Base-by-base conservation (phyloP, 2,888 invertebrate species). In the Hydroisotoma schaefferi region DNA sequence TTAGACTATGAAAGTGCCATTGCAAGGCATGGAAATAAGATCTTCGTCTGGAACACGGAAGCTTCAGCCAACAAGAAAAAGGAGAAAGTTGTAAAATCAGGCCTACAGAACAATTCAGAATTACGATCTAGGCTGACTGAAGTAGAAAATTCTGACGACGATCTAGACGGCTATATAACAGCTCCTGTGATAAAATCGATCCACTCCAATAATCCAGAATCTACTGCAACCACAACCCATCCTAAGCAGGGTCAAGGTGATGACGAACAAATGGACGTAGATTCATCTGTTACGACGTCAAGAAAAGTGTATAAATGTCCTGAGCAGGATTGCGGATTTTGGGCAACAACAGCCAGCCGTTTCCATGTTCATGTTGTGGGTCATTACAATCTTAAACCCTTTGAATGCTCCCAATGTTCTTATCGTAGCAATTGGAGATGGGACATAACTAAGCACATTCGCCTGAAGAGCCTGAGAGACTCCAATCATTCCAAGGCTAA, bases 391-490 rank as follows among this genome's bases (percentile, higher is more conserved):
- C 44, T 62, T 75, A 91, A 93, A 75, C 94, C 94, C 1, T 97
- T 94, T 77, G 91, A 94, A 78, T 97, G 97, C 79, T 94, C 94
- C 1, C 81, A 90, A 18, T 97, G 95, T 79, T 87, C 90, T 55
- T 92, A 94, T 76, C 86, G 53, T 18, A 52, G 49, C 27, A 95
- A 95, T 76, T 95, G 94, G 94, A 85, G 94, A 68, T 94, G 94
- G 90, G 95, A 95, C 79, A 92, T 95, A 63, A 91, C 92, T 26
- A 92, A 95, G 77, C 97, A 97, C 77, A 94, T 95, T 68, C 87
- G 91, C 74, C 80, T 93, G 73, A 93, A 92, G 80, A 87, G 89
- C 6, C 87, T 87, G 23, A 82, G 90, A 67, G 92, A 91, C 79
- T 86, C 87, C 53, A 85, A 85, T 51, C 93, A 93, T 77, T 89